Percentiles rank a stretch among this genome's conserved stretches.
These are phyloP conservation scores for Colletes gigas DNA, from an alignment of 1,140 invertebrate species.

Conservation along the genomic window DNA sequence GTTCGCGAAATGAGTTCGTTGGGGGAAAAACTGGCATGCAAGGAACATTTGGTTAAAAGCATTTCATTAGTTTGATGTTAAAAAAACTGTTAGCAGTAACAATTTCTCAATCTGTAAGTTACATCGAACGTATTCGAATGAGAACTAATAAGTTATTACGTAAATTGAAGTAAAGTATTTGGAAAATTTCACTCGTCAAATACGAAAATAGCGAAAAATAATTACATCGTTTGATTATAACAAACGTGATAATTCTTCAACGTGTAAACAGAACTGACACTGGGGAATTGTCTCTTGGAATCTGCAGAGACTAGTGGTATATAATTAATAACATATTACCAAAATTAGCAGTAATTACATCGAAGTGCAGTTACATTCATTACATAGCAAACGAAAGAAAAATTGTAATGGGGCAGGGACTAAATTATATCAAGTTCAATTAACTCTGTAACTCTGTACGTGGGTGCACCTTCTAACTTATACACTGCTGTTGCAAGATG, in stretches of 20 bases:
- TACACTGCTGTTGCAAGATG: conserved; percentile 2
- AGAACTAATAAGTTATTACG: too few relatives aligned
- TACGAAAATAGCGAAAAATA: too few relatives aligned
- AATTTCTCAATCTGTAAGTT: neutral
- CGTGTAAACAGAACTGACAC: neutral
- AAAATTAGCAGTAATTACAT: conserved; percentile 28
- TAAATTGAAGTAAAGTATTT: too few relatives aligned
- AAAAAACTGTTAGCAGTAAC: neutral
- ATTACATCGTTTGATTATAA: too few relatives aligned
- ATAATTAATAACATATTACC: neutral
- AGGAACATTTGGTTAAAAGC: neutral
- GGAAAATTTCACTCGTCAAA: too few relatives aligned
- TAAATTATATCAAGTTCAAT: conserved; percentile 40
- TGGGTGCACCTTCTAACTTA: conserved; percentile 48
- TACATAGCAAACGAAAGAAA: conserved; percentile 12
- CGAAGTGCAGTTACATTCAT: conserved; percentile 12
- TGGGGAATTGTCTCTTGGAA: neutral
- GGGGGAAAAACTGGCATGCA: conserved; percentile 4
- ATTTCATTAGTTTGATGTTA: too few relatives aligned
- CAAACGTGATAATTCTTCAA: neutral
- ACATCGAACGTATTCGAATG: too few relatives aligned
- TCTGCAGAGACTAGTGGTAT: neutral
- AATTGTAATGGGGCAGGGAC: neutral
- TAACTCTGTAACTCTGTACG: conserved; percentile 26
- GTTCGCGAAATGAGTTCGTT: too few relatives aligned